Evolutionary conservation across 2,797 vertebrate species (phyloP).

Genomic region (Enteromius paludinosus): DNA sequence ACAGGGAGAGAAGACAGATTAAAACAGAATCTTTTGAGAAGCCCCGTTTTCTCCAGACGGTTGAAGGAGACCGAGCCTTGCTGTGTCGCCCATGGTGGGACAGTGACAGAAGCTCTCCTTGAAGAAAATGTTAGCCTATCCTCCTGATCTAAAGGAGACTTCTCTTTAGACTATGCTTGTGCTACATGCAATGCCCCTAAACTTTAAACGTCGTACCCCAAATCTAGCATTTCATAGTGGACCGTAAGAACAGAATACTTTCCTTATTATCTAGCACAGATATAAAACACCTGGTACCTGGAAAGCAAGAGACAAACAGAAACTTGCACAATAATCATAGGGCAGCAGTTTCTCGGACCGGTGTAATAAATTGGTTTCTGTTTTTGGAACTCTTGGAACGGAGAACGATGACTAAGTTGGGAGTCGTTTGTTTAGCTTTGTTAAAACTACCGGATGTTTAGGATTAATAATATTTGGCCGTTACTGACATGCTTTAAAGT

Average conservation of each 20-base stretch:
- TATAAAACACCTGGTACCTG: slow-evolving; percentile 45
- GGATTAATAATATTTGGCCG: background rate
- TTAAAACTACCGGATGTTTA: slow-evolving; percentile 2
- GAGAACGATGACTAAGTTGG: slow-evolving; percentile 13
- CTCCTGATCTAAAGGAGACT: slow-evolving; percentile 51
- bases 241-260: slow-evolving; percentile 25
- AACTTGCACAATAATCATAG: slow-evolving; percentile 25
- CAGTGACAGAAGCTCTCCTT: slow-evolving; percentile 95
- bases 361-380: slow-evolving; percentile 14
- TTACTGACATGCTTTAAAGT: background rate
- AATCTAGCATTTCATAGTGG: slow-evolving; percentile 4
- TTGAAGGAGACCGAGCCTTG: slow-evolving; percentile 64
- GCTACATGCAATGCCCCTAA: slow-evolving; percentile 43
- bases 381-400: slow-evolving; percentile 9
- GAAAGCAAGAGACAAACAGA: slow-evolving; percentile 42
- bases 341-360: slow-evolving; percentile 17
- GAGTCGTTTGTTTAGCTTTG: background rate
- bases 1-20: slow-evolving; percentile 33
- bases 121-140: slow-evolving; percentile 75
- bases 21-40: slow-evolving; percentile 44
- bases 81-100: slow-evolving; percentile 82
- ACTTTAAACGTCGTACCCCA: slow-evolving; percentile 26
- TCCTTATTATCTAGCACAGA: slow-evolving; percentile 27
- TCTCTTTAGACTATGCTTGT: slow-evolving; percentile 40
- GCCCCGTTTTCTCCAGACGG: slow-evolving; percentile 47